These are phyloP conservation scores for Temnothorax nylanderi DNA, from an alignment of 1,140 invertebrate genomes.

Conservation along the genomic window DNA sequence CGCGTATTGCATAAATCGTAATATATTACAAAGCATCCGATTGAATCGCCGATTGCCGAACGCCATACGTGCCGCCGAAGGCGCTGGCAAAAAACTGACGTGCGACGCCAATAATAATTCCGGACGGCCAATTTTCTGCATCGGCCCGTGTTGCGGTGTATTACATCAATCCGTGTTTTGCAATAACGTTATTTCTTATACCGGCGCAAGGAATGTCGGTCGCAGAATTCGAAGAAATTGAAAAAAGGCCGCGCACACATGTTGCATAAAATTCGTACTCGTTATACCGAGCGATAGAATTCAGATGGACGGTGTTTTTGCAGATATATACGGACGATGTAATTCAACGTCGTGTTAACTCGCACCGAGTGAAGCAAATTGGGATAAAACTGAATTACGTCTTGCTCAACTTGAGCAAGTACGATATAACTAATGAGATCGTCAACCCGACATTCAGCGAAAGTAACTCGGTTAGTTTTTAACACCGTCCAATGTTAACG, in stretches of 20 bases:
- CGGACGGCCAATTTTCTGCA: conserved; percentile 6
- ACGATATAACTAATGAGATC: not conserved
- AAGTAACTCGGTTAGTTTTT: not conserved
- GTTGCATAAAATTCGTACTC: not conserved
- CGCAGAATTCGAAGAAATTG: not conserved
- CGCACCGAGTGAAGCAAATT: not conserved
- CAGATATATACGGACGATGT: not conserved
- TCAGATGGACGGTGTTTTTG: not conserved
- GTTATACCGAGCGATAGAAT: not conserved
- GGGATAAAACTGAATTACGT: not conserved
- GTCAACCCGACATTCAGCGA: not conserved
- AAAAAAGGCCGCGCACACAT: not conserved
- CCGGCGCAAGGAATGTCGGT: not conserved
- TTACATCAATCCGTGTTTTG: not conserved
- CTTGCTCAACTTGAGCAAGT: not conserved
- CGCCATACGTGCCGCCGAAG: not conserved
- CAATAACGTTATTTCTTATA: not conserved
- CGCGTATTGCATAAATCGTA: conserved; percentile 8
- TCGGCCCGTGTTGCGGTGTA: not conserved
- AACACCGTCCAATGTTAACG: not conserved
- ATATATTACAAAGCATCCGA: conserved; percentile 20
- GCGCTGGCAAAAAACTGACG: not conserved
- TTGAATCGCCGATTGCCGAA: conserved; percentile 8
- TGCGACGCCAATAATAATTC: not conserved
- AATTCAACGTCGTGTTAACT: not conserved